Conservation (phyloP, 1,140 invertebrate species). For the Drosophila arawakana region DNA sequence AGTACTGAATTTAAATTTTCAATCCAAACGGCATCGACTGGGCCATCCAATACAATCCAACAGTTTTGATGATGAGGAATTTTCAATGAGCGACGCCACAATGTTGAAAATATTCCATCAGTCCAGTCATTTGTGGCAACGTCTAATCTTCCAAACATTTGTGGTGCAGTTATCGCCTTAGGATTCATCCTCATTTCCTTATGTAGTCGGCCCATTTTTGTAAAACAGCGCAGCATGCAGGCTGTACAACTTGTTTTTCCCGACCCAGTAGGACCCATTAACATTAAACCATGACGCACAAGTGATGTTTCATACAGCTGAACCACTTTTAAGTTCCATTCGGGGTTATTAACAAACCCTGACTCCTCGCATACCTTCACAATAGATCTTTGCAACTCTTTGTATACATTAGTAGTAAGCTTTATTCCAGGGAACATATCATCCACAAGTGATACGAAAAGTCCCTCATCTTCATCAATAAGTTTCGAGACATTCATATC, state of each 20-base stretch:
- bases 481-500: conserved; percentile 97
- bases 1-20: conserved; percentile 97
- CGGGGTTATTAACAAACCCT: conserved; percentile 92
- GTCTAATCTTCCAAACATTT: conserved; percentile 97
- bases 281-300: conserved; percentile 94
- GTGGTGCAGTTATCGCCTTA: conserved; percentile 96
- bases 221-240: conserved; percentile 92
- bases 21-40: conserved; percentile 97
- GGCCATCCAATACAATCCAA: conserved; percentile 94
- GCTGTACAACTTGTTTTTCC: conserved; percentile 96
- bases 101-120: conserved; percentile 96
- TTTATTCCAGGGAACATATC: conserved; percentile 97
- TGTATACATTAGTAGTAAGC: conserved; percentile 89
- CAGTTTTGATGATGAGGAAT: conserved; percentile 91
- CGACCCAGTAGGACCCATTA: conserved; percentile 86
- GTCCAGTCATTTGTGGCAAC: conserved; percentile 97
- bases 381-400: conserved; percentile 91
- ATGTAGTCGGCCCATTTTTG: conserved; percentile 91
- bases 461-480: conserved; percentile 96
- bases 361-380: conserved; percentile 86
- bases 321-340: conserved; percentile 96
- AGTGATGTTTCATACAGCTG: conserved; percentile 95
- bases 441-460: conserved; percentile 96
- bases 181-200: conserved; percentile 97
- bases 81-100: conserved; percentile 94